Evolutionary conservation across 2,888 invertebrate genomes (phyloP).

Genomic region (Nemurella pictetii): DNA sequence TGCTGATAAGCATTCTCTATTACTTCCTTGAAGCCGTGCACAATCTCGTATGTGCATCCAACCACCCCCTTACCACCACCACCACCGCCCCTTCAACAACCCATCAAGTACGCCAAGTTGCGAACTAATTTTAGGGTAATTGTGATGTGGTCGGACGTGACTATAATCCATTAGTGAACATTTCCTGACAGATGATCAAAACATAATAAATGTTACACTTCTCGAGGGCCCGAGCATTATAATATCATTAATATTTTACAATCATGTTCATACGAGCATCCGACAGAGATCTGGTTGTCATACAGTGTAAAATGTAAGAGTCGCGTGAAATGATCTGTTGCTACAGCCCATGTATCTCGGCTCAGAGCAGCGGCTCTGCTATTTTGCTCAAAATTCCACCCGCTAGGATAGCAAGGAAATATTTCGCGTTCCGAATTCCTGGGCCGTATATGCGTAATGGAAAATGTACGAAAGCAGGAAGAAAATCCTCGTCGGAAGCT

Average conservation of each 20-base stretch:
- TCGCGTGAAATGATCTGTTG: background rate
- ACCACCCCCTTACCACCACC: background rate
- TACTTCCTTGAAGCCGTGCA: background rate
- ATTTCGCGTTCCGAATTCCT: background rate
- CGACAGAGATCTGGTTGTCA: background rate
- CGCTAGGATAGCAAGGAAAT: background rate
- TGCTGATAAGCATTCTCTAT: background rate
- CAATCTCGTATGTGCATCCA: background rate
- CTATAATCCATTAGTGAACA: conserved; percentile 23
- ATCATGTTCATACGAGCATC: background rate
- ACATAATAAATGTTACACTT: background rate
- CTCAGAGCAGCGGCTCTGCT: background rate
- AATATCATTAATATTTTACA: background rate
- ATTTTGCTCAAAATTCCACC: background rate
- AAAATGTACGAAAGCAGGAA: background rate
- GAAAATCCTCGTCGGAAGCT: background rate
- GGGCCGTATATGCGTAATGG: background rate
- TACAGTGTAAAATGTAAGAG: background rate
- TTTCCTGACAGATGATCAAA: conserved; percentile 18
- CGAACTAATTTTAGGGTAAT: background rate
- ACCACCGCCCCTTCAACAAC: background rate
- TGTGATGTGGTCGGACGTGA: conserved; percentile 13
- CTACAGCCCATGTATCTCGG: background rate
- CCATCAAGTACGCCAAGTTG: conserved; percentile 12
- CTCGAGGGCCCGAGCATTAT: background rate